Percentiles rank a stretch among this genome's conserved stretches.
Evolutionary conservation across 1,140 invertebrate species (phyloP).

Genomic region (Megathymus violae): DNA sequence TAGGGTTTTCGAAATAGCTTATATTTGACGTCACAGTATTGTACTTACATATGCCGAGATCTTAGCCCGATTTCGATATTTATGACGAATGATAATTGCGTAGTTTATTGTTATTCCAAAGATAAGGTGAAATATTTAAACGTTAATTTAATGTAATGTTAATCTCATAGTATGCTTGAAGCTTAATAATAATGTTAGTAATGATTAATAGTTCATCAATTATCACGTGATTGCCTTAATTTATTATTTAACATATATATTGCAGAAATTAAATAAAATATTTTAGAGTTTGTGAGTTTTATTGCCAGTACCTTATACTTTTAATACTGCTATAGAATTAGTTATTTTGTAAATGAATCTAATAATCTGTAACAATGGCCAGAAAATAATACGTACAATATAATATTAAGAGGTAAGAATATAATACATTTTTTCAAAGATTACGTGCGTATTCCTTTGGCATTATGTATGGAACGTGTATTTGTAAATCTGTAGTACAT

Average conservation of each 20-base stretch:
- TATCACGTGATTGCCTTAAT: conserved; percentile 81
- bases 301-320: conserved; percentile 3
- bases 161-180: conserved; percentile 73
- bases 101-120: conserved; percentile 68
- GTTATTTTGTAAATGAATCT: too few relatives aligned
- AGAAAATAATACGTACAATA: too few relatives aligned
- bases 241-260: conserved; percentile 76
- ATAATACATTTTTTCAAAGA: too few relatives aligned
- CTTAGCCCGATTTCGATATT: conserved; percentile 40
- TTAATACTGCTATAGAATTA: not conserved
- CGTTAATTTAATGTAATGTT: conserved; percentile 60
- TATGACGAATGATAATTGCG: conserved; percentile 48
- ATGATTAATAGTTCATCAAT: conserved; percentile 71
- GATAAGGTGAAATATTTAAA: conserved; percentile 70
- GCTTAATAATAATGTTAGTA: conserved; percentile 72
- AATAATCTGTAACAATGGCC: too few relatives aligned
- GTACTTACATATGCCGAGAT: conserved; percentile 26
- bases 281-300: conserved; percentile 58
- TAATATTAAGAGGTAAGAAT: too few relatives aligned
- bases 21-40: conserved; percentile 31
- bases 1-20: conserved; percentile 31
- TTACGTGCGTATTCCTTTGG: too few relatives aligned
- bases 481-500: too few relatives aligned
- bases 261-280: conserved; percentile 79
- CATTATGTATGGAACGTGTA: too few relatives aligned